Conservation (phyloP, 2,797 vertebrate genomes). For the Argentina silus region DNA sequence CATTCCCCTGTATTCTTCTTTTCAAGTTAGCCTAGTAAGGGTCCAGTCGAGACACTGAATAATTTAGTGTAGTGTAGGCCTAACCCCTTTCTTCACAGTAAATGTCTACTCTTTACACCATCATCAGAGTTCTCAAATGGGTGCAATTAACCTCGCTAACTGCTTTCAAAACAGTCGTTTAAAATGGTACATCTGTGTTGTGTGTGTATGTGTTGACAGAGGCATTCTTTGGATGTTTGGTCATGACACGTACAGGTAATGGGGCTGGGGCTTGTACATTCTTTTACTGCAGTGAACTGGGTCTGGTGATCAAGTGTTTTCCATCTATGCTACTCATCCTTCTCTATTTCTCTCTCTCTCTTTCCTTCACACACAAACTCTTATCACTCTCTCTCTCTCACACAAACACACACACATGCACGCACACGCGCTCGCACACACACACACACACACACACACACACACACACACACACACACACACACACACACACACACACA, state of each 20-base stretch:
- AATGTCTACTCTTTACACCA: not conserved
- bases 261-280: not conserved
- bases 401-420: too few relatives aligned
- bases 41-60: too few relatives aligned
- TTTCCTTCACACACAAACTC: not conserved
- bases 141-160: not conserved
- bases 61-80: too few relatives aligned
- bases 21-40: too few relatives aligned
- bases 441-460: not conserved
- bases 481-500: not conserved
- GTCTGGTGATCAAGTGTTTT: not conserved
- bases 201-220: not conserved
- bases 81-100: too few relatives aligned
- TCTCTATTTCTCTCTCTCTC: not conserved
- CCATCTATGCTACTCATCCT: not conserved
- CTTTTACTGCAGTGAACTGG: not conserved
- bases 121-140: not conserved
- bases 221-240: not conserved
- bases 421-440: too few relatives aligned
- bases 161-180: not conserved
- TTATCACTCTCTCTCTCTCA: not conserved
- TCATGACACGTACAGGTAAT: not conserved
- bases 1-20: too few relatives aligned
- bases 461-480: not conserved
- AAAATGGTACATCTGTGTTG: not conserved